A percentile compares a stretch with the other conserved stretches of the same genome.
Conservation (phyloP, 2,888 invertebrate species). For the Mantis religiosa region DNA sequence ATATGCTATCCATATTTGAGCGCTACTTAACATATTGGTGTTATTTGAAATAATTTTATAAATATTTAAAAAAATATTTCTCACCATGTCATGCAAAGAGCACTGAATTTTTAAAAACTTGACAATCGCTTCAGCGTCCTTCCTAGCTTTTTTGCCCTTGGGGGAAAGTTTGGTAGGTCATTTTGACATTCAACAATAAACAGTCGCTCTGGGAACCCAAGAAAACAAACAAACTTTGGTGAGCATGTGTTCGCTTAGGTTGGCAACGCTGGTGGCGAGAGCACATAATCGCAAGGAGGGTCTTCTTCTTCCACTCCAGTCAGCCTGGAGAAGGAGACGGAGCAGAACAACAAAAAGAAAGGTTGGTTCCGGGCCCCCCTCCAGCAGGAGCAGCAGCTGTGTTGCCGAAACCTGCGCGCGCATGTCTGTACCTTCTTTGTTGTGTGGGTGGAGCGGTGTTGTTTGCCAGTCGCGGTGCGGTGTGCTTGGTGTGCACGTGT, state of each 20-base stretch:
- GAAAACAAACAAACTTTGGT: neutral
- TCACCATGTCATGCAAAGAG: no score
- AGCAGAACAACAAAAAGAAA: neutral
- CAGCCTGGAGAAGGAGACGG: neutral
- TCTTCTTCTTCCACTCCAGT: neutral
- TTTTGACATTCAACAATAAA: no score
- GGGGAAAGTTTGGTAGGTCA: no score
- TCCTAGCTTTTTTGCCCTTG: no score
- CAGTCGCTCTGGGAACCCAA: no score
- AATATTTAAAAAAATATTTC: no score
- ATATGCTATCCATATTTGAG: no score
- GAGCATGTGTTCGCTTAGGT: neutral
- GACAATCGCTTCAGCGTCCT: no score
- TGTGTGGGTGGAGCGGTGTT: constrained; percentile 2
- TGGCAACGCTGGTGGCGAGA: neutral
- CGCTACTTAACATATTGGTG: no score
- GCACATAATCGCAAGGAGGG: neutral
- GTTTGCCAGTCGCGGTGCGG: neutral
- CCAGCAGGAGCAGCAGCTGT: neutral
- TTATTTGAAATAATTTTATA: no score
- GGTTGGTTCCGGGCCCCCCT: neutral
- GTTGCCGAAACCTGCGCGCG: constrained; percentile 5
- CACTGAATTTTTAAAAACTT: no score
- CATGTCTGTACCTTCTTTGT: constrained; percentile 2
- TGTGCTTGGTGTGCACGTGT: neutral